phyloP scores from a whole-genome alignment of 2,888 invertebrate genomes.

The Euspilapteryx auroguttella region DNA sequence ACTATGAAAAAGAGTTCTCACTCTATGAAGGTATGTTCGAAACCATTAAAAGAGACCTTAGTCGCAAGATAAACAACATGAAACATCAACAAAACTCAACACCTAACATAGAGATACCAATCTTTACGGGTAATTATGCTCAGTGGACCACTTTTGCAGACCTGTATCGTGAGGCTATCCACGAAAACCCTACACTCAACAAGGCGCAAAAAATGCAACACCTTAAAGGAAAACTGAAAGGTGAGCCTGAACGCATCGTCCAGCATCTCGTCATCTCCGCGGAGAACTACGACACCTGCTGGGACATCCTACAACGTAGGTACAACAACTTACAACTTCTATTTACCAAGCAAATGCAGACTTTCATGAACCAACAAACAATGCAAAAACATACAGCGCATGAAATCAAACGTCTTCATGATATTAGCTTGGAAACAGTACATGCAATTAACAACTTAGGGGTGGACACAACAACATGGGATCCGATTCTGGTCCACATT shows the following conservation, averaged over 20 bases:
- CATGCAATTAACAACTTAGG: too few species aligned
- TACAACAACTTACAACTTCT: constrained; percentile 8
- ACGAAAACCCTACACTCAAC: constrained; percentile 6
- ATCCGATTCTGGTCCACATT: too few species aligned
- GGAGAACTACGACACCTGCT: constrained; percentile 9
- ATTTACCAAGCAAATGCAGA: constrained; percentile 9
- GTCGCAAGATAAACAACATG: constrained; percentile 1
- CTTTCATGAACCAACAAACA: constrained; percentile 8
- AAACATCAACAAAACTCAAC: constrained; percentile 1
- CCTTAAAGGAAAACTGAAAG: constrained; percentile 8
- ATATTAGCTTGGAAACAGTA: too few species aligned
- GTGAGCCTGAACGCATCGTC: constrained; percentile 8
- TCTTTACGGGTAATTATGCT: constrained; percentile 2
- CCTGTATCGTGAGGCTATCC: constrained; percentile 3
- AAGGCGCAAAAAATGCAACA: constrained; percentile 9
- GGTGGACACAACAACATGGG: too few species aligned
- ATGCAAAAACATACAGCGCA: not conserved
- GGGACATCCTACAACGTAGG: constrained; percentile 8
- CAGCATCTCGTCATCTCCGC: constrained; percentile 9
- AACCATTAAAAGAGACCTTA: not conserved
- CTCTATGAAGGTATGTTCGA: not conserved
- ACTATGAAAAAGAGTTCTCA: constrained; percentile 1
- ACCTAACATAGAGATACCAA: constrained; percentile 5
- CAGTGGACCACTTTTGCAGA: constrained; percentile 8
- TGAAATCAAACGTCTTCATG: not conserved